Percentiles rank a stretch among this genome's conserved stretches.
Conservation (phyloP, 2,113 vertebrate genomes). For the Clarias magur region DNA sequence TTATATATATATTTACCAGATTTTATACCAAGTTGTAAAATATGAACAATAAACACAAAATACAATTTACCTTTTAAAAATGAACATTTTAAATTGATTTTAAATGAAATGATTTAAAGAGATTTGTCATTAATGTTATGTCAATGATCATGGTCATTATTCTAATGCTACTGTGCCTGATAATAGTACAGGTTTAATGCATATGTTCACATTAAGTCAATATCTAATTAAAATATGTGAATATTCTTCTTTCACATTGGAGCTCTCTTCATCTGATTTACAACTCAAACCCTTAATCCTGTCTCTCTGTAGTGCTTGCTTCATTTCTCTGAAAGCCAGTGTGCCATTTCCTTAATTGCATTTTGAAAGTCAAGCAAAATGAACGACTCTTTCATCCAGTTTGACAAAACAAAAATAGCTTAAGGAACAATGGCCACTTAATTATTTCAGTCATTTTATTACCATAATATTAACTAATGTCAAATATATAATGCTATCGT, state of each 20-base stretch:
- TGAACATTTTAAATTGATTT: background rate
- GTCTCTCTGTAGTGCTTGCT: background rate
- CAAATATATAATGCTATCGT: background rate
- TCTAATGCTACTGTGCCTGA: background rate
- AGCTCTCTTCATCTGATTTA: background rate
- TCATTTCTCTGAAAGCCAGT: background rate
- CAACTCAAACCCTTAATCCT: background rate
- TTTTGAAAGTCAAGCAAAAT: conserved; percentile 18
- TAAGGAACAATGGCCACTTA: background rate
- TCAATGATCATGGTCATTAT: background rate
- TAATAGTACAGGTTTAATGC: background rate
- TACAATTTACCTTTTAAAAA: background rate
- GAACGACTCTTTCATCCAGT: background rate
- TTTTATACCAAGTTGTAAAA: background rate
- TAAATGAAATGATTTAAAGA: background rate
- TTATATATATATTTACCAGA: background rate
- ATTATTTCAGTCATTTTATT: background rate
- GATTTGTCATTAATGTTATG: background rate
- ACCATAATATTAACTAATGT: background rate
- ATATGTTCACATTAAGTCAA: background rate
- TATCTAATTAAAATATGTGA: background rate
- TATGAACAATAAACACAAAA: background rate
- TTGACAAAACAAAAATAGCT: background rate
- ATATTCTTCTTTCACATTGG: background rate
- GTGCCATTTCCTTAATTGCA: conserved; percentile 8